phyloP scores from a whole-genome alignment of 1,140 invertebrate genomes.

The Schlechtendalia chinensis region DNA sequence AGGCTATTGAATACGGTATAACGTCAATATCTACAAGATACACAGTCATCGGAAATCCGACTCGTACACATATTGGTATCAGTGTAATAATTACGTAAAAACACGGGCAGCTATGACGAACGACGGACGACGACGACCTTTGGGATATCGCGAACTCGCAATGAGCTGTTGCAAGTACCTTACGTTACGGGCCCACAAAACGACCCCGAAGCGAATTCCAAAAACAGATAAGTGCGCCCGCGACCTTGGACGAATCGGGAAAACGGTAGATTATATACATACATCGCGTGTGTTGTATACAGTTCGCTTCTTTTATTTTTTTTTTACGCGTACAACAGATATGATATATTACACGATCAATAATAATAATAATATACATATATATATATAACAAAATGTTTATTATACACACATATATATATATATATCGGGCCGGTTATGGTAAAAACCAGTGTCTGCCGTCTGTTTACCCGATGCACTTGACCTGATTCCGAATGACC shows the following conservation, averaged over 20 bases:
- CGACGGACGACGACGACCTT: neutral
- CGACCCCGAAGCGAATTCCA: neutral
- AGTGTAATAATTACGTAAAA: too few species aligned
- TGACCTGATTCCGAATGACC: constrained; percentile 27
- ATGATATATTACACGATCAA: too few species aligned
- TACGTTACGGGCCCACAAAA: neutral
- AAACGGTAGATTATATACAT: neutral
- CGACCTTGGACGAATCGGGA: constrained; percentile 13
- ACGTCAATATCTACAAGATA: too few species aligned
- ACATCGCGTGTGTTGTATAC: neutral
- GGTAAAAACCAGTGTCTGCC: constrained; percentile 40
- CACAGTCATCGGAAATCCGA: neutral
- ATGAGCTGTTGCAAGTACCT: neutral
- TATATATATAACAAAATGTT: constrained; percentile 26
- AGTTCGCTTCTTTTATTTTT: neutral
- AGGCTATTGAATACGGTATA: too few species aligned
- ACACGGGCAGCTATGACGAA: neutral
- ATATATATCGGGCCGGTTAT: constrained; percentile 42
- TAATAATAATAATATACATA: neutral
- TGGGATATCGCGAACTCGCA: too few species aligned
- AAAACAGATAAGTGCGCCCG: neutral
- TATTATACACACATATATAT: constrained; percentile 14
- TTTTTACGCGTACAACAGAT: constrained; percentile 6
- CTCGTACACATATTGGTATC: neutral
- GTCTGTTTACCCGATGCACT: constrained; percentile 36